Conservation (phyloP, 2,797 vertebrate species). For the Salmo trutta region DNA sequence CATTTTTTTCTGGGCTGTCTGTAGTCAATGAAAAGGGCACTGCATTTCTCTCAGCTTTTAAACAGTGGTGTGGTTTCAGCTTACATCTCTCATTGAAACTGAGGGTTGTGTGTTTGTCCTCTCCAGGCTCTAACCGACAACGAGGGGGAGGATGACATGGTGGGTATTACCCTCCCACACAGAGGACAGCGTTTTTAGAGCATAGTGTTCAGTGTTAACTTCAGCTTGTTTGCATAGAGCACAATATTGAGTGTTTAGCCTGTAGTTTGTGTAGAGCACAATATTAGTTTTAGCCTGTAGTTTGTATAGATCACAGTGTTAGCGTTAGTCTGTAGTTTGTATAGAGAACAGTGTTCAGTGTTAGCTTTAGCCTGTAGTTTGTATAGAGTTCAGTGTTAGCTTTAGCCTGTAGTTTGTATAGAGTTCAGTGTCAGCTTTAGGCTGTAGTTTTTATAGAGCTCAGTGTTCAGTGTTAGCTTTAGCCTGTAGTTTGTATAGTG, state of each 20-base stretch:
- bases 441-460: no score
- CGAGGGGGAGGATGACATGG: slow-evolving; percentile 65
- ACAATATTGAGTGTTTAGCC: neutral
- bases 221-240: neutral
- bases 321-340: no score
- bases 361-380: no score
- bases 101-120: slow-evolving; percentile 6
- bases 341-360: no score
- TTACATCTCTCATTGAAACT: neutral
- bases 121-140: slow-evolving; percentile 60
- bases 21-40: neutral
- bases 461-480: no score
- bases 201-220: neutral
- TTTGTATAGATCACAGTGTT: neutral
- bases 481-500: no score
- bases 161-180: slow-evolving; percentile 55
- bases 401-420: no score
- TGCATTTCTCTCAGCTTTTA: neutral
- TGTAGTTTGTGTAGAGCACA: neutral
- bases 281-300: neutral
- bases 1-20: no score
- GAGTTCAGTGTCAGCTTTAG: no score
- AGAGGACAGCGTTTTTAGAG: neutral
- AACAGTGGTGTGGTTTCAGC: neutral
- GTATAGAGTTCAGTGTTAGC: no score